Evolutionary conservation across 1,140 invertebrate species (phyloP), one percentile per base, ranked within the genome.

Genomic region (Heliconius hermathena): DNA sequence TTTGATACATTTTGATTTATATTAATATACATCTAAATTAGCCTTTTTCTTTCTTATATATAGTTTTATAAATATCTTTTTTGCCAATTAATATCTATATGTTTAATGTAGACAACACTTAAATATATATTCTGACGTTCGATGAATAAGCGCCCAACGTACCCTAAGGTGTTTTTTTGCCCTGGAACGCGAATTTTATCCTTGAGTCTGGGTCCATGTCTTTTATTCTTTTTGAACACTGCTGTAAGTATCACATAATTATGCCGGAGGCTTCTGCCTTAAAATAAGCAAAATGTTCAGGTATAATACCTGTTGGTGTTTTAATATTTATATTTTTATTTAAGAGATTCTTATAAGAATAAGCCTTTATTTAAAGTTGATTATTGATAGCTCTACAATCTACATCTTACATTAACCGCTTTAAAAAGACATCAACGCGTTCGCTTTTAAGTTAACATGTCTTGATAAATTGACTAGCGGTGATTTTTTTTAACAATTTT

Each of bases 211-310:
- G 60, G 60, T 66, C 60, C 60, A 66, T 66, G 60, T 66, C 60
- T 66, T 66, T 66, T 66, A 66, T 66, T 66, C 60, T 66, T 66
- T 66, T 66, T 66, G 13, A 66, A 66, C 26, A 54, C 41, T 73
- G 46, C 52, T 57, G 73, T 79, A n/a, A 75, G 78, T 79, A 74
- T 76, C 60, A 72, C 52, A 74, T 76, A 79, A 72, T 75, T 79
- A 79, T 79, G 66, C 66, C 52, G 78, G 22, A 66, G 60, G 60
- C 22, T 18, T 66, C 26, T 29, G 26, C 26, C 29, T 66, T 66
- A 66, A 66, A 18, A 66, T 66, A 66, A 46, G 60, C 36, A 70
- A 49, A 74, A 33, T 46, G 52, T 36, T 13, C n/a, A 52, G 18
- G 49, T 52, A 52, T 52, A 60, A 79, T 71, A 33, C 29, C 16